phyloP scores from a whole-genome alignment of 2,888 invertebrate species.

The Alcis repandata region DNA sequence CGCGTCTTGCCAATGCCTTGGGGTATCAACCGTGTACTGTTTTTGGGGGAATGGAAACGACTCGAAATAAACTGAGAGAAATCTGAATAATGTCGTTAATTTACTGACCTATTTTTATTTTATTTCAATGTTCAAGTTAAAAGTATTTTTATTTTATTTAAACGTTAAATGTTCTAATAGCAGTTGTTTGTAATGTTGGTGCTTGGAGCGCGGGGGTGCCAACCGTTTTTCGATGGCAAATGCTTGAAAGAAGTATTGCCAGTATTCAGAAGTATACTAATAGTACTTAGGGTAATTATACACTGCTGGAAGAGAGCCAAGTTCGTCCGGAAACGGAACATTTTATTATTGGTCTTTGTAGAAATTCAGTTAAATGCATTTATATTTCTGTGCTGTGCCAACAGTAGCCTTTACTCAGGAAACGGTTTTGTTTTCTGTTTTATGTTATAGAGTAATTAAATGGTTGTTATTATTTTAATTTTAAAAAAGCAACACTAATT shows the following conservation, averaged over 20 bases:
- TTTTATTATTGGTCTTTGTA: constrained; percentile 27
- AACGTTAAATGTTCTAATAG: too few relatives aligned
- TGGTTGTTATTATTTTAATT: too few relatives aligned
- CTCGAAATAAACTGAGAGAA: background rate
- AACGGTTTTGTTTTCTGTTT: too few relatives aligned
- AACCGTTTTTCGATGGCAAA: too few relatives aligned
- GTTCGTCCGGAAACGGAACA: constrained; percentile 15
- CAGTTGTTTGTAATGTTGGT: too few relatives aligned
- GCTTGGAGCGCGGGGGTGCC: too few relatives aligned
- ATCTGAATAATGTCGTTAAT: too few relatives aligned
- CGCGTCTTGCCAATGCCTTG: constrained; percentile 54
- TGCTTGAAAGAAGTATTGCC: constrained; percentile 2
- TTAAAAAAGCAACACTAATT: too few relatives aligned
- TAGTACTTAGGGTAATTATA: constrained; percentile 25
- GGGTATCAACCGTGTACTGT: constrained; percentile 51
- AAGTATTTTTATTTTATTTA: too few relatives aligned
- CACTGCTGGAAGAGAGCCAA: constrained; percentile 22
- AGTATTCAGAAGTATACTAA: background rate
- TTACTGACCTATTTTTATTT: too few relatives aligned
- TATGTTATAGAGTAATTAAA: too few relatives aligned
- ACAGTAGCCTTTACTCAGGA: background rate
- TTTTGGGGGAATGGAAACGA: constrained; percentile 45
- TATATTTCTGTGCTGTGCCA: background rate
- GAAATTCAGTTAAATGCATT: constrained; percentile 9
- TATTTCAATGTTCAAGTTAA: too few relatives aligned